phyloP scores from a whole-genome alignment of 2,888 invertebrate genomes.

The Perdita meconis region DNA sequence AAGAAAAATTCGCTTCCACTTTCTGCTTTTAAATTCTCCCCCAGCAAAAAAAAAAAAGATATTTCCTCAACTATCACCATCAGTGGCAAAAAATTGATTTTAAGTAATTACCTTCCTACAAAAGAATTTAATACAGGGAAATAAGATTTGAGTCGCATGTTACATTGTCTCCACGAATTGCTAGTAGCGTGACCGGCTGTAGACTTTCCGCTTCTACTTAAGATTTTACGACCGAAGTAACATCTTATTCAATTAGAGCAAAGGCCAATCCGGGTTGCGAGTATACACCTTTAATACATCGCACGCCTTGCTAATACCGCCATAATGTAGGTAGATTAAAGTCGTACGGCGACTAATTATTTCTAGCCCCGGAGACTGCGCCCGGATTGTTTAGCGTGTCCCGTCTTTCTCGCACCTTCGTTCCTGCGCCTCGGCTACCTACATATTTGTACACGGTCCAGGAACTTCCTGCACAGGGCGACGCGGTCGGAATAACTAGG shows the following conservation, averaged over 20 bases:
- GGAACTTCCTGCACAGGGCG: conserved; percentile 49
- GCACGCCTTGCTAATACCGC: conserved; percentile 21
- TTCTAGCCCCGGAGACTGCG: conserved; percentile 23
- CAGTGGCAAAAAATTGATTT: no score
- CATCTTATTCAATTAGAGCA: conserved; percentile 27
- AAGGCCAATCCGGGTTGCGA: background rate
- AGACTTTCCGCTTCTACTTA: conserved; percentile 23
- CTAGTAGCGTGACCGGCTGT: background rate
- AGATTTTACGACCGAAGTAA: background rate
- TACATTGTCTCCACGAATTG: background rate
- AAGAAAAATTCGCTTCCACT: no score
- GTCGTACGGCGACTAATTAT: conserved; percentile 40
- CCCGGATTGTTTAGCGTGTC: conserved; percentile 41
- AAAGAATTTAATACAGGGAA: no score
- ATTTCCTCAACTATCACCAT: no score
- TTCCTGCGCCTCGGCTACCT: conserved; percentile 26
- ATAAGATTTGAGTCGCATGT: background rate
- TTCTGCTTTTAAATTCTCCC: no score
- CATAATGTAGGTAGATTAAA: conserved; percentile 47
- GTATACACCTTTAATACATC: conserved; percentile 28
- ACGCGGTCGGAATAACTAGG: conserved; percentile 61
- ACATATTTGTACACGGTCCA: conserved; percentile 30
- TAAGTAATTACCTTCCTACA: no score
- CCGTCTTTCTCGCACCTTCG: conserved; percentile 9
- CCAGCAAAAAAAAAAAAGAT: no score